A percentile compares a stretch with the other conserved stretches of the same genome.
Evolutionary conservation across 2,888 invertebrate species (phyloP).

Genomic region (Plagodis dolabraria): DNA sequence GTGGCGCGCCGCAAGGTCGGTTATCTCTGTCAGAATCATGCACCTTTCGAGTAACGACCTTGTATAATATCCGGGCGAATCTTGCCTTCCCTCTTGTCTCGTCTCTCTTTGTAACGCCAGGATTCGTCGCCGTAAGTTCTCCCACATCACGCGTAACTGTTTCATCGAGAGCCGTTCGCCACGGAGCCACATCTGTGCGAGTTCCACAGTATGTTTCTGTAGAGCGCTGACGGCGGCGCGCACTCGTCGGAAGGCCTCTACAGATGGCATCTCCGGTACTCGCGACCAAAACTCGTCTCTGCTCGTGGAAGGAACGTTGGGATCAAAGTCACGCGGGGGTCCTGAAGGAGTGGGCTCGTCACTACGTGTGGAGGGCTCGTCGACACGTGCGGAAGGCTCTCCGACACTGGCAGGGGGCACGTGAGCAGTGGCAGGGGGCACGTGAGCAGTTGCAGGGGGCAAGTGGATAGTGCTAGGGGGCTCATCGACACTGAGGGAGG

Average conservation of each 20-base stretch:
- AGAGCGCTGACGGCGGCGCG: conserved; percentile 66
- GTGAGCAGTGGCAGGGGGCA: too few relatives aligned
- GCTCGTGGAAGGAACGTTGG: conserved; percentile 64
- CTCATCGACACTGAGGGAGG: too few relatives aligned
- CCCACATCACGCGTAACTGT: conserved; percentile 87
- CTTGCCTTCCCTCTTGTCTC: conserved; percentile 71
- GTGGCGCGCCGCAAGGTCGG: conserved; percentile 55
- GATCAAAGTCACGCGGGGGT: conserved; percentile 32
- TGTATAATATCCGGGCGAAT: conserved; percentile 69
- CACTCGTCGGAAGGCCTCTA: conserved; percentile 73
- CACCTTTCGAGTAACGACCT: conserved; percentile 74
- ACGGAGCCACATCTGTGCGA: conserved; percentile 73
- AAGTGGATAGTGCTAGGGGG: too few relatives aligned
- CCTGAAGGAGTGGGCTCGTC: background rate
- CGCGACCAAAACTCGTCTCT: conserved; percentile 63
- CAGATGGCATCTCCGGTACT: conserved; percentile 57
- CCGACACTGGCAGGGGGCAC: too few relatives aligned
- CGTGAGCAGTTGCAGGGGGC: too few relatives aligned
- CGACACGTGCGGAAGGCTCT: too few relatives aligned
- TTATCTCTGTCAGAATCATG: conserved; percentile 66
- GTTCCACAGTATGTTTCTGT: conserved; percentile 66
- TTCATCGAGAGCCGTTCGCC: conserved; percentile 77
- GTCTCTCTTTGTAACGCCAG: conserved; percentile 80
- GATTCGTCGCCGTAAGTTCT: conserved; percentile 86
- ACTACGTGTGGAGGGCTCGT: too few relatives aligned